Evolutionary conservation across 1,140 invertebrate genomes (phyloP).

Genomic region (Drosophila tristis): DNA sequence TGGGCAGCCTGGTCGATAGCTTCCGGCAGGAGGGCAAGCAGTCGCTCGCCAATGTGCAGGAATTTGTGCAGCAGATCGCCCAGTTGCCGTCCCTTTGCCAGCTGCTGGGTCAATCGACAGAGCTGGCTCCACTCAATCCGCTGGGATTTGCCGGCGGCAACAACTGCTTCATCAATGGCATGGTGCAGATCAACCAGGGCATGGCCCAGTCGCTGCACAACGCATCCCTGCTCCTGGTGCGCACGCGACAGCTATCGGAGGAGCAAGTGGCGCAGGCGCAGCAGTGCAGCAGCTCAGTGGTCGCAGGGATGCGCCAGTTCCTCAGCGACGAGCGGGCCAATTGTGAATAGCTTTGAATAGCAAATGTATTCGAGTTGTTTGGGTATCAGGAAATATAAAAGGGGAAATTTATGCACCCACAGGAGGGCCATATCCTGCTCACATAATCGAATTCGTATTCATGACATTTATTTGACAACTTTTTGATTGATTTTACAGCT

Average conservation of each 20-base stretch:
- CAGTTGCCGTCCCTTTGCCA: slow-evolving; percentile 50
- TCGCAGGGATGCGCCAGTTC: slow-evolving; percentile 38
- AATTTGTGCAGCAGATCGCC: slow-evolving; percentile 55
- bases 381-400: slow-evolving; percentile 41
- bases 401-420: slow-evolving; percentile 73
- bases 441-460: slow-evolving; percentile 61
- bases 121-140: slow-evolving; percentile 20
- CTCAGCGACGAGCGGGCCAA: slow-evolving; percentile 58
- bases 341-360: slow-evolving; percentile 36
- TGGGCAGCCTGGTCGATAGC: slow-evolving; percentile 20
- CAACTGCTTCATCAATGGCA: slow-evolving; percentile 59
- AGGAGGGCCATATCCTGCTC: slow-evolving; percentile 48
- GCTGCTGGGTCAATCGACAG: slow-evolving; percentile 10
- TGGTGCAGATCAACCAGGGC: slow-evolving; percentile 52
- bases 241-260: slow-evolving; percentile 46
- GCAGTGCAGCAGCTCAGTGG: slow-evolving; percentile 42
- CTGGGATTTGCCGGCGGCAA: slow-evolving; percentile 26
- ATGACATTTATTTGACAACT: slow-evolving; percentile 83
- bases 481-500: slow-evolving; percentile 83
- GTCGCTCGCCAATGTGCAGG: slow-evolving; percentile 37
- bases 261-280: slow-evolving; percentile 40
- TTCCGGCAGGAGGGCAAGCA: slow-evolving; percentile 40
- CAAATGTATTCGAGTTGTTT: neutral
- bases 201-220: slow-evolving; percentile 60
- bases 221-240: slow-evolving; percentile 56